phyloP scores from a whole-genome alignment of 2,888 invertebrate species.

The Luperina testacea region DNA sequence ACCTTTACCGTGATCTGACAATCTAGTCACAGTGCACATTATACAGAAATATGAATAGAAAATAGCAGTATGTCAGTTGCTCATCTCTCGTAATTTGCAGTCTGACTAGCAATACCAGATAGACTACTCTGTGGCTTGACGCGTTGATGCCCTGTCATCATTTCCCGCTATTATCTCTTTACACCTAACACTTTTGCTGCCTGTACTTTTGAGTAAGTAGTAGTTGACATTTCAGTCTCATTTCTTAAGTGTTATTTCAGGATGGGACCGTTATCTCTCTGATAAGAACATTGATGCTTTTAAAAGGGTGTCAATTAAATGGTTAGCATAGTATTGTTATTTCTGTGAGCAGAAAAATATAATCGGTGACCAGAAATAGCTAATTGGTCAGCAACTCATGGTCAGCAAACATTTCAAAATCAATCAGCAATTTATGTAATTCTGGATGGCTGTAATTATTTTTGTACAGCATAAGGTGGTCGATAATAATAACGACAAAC shows the following conservation, averaged over 20 bases:
- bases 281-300: background rate
- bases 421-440: no score
- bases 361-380: no score
- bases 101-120: slow-evolving; percentile 29
- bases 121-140: slow-evolving; percentile 10
- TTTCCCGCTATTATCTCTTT: slow-evolving; percentile 26
- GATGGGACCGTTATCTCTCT: background rate
- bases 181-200: slow-evolving; percentile 46
- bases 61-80: slow-evolving; percentile 41
- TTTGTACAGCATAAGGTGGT: no score
- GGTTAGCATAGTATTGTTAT: no score
- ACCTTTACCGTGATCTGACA: slow-evolving; percentile 4
- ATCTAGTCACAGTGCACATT: slow-evolving; percentile 10
- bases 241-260: slow-evolving; percentile 3
- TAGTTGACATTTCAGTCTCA: slow-evolving; percentile 6
- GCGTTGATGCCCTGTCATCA: slow-evolving; percentile 7
- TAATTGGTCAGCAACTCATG: no score
- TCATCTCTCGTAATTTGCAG: slow-evolving; percentile 24
- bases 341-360: no score
- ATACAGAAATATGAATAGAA: slow-evolving; percentile 35
- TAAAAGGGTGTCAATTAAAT: no score
- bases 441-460: no score
- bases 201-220: slow-evolving; percentile 22
- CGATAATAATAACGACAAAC: no score
- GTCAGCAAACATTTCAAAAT: no score